Base-by-base conservation (phyloP, 2,797 vertebrate species). In the Bufotes viridis region DNA sequence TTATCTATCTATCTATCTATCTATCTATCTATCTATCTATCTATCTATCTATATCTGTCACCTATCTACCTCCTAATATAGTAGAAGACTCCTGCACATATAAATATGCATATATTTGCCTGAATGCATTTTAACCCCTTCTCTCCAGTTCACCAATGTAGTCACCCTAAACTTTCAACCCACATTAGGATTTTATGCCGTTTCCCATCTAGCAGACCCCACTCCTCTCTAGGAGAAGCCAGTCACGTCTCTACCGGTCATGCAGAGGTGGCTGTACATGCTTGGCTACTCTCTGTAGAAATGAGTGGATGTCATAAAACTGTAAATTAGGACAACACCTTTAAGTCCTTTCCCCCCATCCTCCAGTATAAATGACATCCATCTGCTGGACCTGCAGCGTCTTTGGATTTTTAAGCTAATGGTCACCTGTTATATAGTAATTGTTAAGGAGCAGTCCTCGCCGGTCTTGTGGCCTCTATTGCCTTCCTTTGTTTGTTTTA, bases 401-500 rank as follows among this genome's bases (percentile, higher is more conserved):
- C 75, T 57, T 70, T 2, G 17, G 4, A 26, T 74, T 17, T 75
- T n/a, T 9, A 17, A 34, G 12, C 20, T 75, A 84, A 74, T 61
- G 55, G 69, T 74, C 26, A 15, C 57, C 70, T 57, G 70, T 9
- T 13, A 1, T 20, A 14, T 70, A 75, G 17, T n/a, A 61, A 75
- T 42, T 61, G 18, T 14, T 34, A 11, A 72, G 24, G n/a, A 60
- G 57, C 26, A 24, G 49, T 57, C 74, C 53, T 84, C 2, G 4
- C 42, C 61, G n/a, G 13, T 42, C 3, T n/a, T 4, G 22, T 57
- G 63, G 24, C 20, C 49, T 61, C 53, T 5, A 57, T 74, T 60
- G 58, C 20, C 3, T 75, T 9, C 20, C 42, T 49, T 78, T 85
- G 72, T 76, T 84, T 84, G 14, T 53, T 53, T 78, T 60, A 75